These are phyloP conservation scores for Erpetoichthys calabaricus DNA, from an alignment of 2,797 vertebrate genomes.

Conservation along the genomic window DNA sequence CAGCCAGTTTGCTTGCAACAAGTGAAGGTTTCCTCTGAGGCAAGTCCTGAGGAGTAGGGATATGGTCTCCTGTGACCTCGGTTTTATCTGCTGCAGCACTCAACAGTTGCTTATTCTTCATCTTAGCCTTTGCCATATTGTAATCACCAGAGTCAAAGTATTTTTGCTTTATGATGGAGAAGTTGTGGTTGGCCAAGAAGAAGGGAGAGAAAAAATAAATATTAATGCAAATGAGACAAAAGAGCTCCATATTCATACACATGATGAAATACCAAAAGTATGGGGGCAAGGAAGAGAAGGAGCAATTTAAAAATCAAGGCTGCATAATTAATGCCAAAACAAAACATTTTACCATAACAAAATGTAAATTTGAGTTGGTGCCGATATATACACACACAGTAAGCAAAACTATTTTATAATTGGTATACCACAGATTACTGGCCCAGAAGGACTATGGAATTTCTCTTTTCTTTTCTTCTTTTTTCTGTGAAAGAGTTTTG, in stretches of 20 bases:
- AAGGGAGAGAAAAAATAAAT: not conserved
- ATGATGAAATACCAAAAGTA: not conserved
- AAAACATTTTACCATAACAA: too few relatives aligned
- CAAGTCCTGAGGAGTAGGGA: slow-evolving; percentile 94
- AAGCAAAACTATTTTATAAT: not conserved
- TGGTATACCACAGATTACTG: not conserved
- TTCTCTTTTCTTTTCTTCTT: too few relatives aligned
- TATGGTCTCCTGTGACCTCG: slow-evolving; percentile 94
- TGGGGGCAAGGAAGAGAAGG: not conserved
- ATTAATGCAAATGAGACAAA: not conserved
- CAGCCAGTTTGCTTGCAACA: slow-evolving; percentile 93
- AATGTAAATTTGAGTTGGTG: too few relatives aligned
- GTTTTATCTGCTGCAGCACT: slow-evolving; percentile 82
- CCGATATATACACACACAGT: too few relatives aligned
- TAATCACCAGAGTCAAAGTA: slow-evolving; percentile 98
- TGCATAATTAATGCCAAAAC: too few relatives aligned
- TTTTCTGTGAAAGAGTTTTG: too few relatives aligned
- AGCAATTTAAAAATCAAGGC: not conserved
- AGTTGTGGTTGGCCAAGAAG: not conserved
- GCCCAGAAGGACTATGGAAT: not conserved
- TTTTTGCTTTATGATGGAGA: slow-evolving; percentile 69
- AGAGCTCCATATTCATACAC: not conserved
- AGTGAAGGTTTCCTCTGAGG: slow-evolving; percentile 94
- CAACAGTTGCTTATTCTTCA: slow-evolving; percentile 93
- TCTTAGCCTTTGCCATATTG: slow-evolving; percentile 98